Base-by-base conservation (phyloP, 2,113 vertebrate species). In the Craseonycteris thonglongyai region DNA sequence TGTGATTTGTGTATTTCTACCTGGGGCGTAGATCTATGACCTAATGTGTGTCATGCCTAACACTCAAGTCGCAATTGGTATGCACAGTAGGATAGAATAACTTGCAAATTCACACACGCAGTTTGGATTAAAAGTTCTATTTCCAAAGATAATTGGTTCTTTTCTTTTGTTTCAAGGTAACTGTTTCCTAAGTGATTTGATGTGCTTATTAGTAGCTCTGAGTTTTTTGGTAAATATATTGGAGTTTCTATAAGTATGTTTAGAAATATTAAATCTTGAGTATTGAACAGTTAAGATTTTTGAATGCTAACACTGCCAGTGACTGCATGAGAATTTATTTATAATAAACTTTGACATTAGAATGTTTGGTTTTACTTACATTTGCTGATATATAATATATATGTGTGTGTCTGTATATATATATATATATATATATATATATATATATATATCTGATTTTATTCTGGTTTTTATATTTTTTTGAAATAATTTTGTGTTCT, bases 51-150 rank as follows among this genome's bases (percentile, higher is more conserved):
- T 90, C 93, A 94, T 89, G 80, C 56, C 59, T 38, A 30, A 94
- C 75, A n/a, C n/a, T 69, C 86, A 88, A 83, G 72, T 65, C 81
- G 45, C 38, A 35, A 45, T 92, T 5, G 6, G 45, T 63, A 14
- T 58, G 30, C 75, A 58, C 49, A 24, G 93, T 74, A 86, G 94
- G 93, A 82, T 96, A 89, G 74, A 94, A 74, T 35, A 71, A 78
- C 69, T 78, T 56, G 47, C 88, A 93, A 94, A 95, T 95, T 94
- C 74, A 93, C 80, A 93, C 86, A 71, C 84, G 49, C 94, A 96
- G 26, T 69, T 96, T 83, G 91, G 63, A 85, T 94, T 87, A 71
- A 94, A 96, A 79, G 30, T 79, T 86, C 10, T 65, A 33, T 75
- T 96, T 76, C 82, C 24, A 47, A 96, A 91, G 72, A 42, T 85